phyloP scores from a whole-genome alignment of 2,113 vertebrate species.

The Ochotona curzoniae region DNA sequence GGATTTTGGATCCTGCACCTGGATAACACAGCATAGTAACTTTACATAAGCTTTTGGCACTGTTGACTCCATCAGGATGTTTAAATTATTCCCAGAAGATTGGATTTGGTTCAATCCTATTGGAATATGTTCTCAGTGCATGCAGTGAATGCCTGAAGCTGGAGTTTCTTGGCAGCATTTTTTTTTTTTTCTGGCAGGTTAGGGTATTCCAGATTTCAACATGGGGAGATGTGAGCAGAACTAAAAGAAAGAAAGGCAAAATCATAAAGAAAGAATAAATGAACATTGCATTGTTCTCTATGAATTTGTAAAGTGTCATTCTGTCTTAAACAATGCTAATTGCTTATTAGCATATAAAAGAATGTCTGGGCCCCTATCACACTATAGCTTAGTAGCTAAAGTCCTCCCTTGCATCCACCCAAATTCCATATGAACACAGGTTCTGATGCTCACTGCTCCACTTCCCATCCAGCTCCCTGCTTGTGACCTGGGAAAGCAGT shows the following conservation, averaged over 20 bases:
- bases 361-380: background rate
- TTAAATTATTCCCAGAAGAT: slow-evolving; percentile 35
- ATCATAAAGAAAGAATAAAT: background rate
- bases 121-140: background rate
- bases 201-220: background rate
- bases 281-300: background rate
- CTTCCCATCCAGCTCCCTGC: no score
- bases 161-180: background rate
- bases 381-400: no score
- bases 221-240: background rate
- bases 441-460: no score
- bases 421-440: no score
- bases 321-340: background rate
- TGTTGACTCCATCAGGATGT: background rate
- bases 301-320: background rate
- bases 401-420: no score
- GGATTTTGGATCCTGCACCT: background rate
- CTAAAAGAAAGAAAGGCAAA: background rate
- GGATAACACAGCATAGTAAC: background rate
- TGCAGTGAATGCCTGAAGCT: background rate
- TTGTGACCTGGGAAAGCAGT: no score
- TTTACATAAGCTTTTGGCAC: background rate
- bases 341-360: background rate
- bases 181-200: background rate
- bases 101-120: background rate